A percentile compares a stretch with the other conserved stretches of the same genome.
Evolutionary conservation across 2,113 vertebrate species (phyloP).

Genomic region (Chiloscyllium plagiosum): DNA sequence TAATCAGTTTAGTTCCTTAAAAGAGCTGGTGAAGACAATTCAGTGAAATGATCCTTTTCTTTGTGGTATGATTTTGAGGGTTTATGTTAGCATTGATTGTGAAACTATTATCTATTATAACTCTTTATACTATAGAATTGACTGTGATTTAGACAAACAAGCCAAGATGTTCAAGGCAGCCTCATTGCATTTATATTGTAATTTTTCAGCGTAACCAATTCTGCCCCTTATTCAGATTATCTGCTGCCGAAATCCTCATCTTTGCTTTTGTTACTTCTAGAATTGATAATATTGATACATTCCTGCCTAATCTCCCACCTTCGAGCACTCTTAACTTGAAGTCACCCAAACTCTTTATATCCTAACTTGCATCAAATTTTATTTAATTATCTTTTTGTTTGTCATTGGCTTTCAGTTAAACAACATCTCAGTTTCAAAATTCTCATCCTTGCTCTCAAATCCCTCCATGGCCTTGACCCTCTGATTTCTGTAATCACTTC

Average conservation of each 20-base stretch:
- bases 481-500: not conserved
- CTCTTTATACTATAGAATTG: not conserved
- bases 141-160: not conserved
- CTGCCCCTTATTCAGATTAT: not conserved
- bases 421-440: not conserved
- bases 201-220: not conserved
- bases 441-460: not conserved
- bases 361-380: not conserved
- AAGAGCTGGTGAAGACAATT: not conserved
- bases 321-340: not conserved
- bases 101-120: not conserved
- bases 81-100: not conserved
- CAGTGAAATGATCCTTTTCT: not conserved
- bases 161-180: not conserved
- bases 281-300: not conserved
- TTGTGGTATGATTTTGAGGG: not conserved
- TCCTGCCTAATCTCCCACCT: not conserved
- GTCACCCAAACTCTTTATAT: not conserved
- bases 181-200: not conserved
- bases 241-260: not conserved
- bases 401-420: not conserved
- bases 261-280: not conserved
- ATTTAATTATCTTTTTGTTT: not conserved
- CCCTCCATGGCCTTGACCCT: not conserved
- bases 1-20: not conserved